phyloP scores from a whole-genome alignment of 2,113 vertebrate genomes.

The Leuciscus idus region DNA sequence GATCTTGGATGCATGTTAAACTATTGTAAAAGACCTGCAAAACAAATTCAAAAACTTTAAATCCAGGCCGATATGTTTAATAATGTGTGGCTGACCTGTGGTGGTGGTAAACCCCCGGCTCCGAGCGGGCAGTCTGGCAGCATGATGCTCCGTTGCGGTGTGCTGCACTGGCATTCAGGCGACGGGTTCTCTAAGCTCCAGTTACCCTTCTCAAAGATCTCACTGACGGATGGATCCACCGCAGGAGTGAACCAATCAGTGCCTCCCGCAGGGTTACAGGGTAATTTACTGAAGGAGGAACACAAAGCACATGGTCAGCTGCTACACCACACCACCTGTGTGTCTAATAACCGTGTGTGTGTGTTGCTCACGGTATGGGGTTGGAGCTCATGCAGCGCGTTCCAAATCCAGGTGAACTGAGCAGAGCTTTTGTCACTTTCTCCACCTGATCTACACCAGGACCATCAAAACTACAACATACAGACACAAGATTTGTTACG shows the following conservation, averaged over 20 bases:
- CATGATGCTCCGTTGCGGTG: conserved; percentile 83
- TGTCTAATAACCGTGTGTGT: conserved; percentile 48
- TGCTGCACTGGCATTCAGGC: conserved; percentile 89
- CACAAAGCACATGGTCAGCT: conserved; percentile 1
- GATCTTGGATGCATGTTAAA: no score
- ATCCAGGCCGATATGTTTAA: no score
- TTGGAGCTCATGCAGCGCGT: conserved; percentile 90
- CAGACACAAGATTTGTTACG: conserved; percentile 15
- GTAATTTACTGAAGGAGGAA: conserved; percentile 63
- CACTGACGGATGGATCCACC: conserved; percentile 78
- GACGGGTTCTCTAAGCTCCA: conserved; percentile 95
- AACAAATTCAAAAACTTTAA: no score
- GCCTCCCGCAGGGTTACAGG: conserved; percentile 59
- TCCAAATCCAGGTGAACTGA: conserved; percentile 89
- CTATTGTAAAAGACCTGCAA: no score
- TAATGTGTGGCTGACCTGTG: conserved; percentile 79
- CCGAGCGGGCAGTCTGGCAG: conserved; percentile 87
- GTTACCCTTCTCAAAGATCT: conserved; percentile 88
- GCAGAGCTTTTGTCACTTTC: conserved; percentile 81
- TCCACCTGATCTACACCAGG: conserved; percentile 78
- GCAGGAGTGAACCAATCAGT: conserved; percentile 82
- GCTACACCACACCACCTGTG: background rate
- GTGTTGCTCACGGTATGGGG: conserved; percentile 86
- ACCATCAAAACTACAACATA: conserved; percentile 70
- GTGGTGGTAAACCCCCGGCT: conserved; percentile 90